Evolutionary conservation across 2,113 vertebrate species (phyloP).

Genomic region (Ictidomys tridecemlineatus): DNA sequence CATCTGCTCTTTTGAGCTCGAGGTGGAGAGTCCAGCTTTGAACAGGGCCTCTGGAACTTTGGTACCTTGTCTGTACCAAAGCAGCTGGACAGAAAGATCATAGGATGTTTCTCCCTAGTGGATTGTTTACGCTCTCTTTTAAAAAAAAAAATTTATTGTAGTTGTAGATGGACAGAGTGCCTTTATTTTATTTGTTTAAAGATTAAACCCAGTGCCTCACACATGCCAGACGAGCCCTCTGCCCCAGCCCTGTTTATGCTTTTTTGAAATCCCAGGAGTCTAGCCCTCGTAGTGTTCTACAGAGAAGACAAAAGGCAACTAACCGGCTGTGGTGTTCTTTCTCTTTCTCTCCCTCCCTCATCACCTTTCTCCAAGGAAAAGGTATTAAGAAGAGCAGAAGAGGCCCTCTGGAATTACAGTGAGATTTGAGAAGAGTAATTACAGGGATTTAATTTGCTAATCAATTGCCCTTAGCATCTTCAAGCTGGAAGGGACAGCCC

Average conservation of each 20-base stretch:
- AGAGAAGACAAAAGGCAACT: background rate
- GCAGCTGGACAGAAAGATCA: background rate
- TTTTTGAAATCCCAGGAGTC: background rate
- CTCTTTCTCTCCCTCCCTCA: background rate
- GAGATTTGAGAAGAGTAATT: conserved; percentile 52
- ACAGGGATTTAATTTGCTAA: conserved; percentile 51
- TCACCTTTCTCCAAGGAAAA: background rate
- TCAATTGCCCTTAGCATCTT: conserved; percentile 50
- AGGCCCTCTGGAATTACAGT: conserved; percentile 31
- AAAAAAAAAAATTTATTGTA: too few species aligned
- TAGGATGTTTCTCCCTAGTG: background rate
- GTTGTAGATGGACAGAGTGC: too few species aligned
- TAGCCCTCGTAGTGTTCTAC: background rate
- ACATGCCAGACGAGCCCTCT: too few species aligned
- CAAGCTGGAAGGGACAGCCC: background rate
- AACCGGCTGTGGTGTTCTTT: too few species aligned
- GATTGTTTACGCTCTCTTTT: too few species aligned
- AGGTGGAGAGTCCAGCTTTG: background rate
- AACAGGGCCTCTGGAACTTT: background rate
- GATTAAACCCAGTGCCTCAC: too few species aligned
- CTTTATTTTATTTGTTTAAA: too few species aligned
- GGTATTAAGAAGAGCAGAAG: conserved; percentile 1
- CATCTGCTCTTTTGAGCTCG: background rate
- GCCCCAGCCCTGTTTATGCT: background rate
- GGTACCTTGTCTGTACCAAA: background rate